A percentile compares a stretch with the other conserved stretches of the same genome.
Conservation (phyloP, 2,797 vertebrate species). For the Gobio occitaniae region DNA sequence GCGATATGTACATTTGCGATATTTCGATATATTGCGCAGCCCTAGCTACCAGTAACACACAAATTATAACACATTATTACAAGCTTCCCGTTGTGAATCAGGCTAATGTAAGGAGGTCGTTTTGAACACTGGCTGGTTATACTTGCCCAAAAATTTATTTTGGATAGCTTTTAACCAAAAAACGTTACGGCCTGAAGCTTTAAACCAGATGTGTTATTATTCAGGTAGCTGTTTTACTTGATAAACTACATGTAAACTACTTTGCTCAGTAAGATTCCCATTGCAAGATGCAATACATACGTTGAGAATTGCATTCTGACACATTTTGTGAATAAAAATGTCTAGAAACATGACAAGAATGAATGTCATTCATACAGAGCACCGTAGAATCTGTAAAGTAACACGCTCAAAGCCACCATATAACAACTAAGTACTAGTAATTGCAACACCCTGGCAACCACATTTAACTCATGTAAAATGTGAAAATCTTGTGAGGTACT, state of each 20-base stretch:
- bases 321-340: neutral
- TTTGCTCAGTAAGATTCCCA: neutral
- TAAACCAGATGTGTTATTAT: neutral
- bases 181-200: too few relatives aligned
- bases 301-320: neutral
- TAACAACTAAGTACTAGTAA: neutral
- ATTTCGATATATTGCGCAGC: too few relatives aligned
- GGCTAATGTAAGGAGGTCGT: too few relatives aligned
- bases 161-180: too few relatives aligned
- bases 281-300: neutral
- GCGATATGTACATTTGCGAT: too few relatives aligned
- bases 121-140: too few relatives aligned
- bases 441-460: neutral
- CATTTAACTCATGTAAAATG: neutral
- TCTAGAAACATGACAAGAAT: neutral
- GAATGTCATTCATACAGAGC: neutral
- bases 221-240: neutral
- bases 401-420: neutral
- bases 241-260: neutral
- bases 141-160: too few relatives aligned
- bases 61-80: too few relatives aligned
- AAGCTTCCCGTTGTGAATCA: too few relatives aligned
- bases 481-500: neutral
- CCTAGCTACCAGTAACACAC: too few relatives aligned
- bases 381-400: neutral